Percentiles rank a stretch among this genome's conserved stretches.
Evolutionary conservation across 2,888 invertebrate species (phyloP).

Genomic region (Calephelis perditalis): DNA sequence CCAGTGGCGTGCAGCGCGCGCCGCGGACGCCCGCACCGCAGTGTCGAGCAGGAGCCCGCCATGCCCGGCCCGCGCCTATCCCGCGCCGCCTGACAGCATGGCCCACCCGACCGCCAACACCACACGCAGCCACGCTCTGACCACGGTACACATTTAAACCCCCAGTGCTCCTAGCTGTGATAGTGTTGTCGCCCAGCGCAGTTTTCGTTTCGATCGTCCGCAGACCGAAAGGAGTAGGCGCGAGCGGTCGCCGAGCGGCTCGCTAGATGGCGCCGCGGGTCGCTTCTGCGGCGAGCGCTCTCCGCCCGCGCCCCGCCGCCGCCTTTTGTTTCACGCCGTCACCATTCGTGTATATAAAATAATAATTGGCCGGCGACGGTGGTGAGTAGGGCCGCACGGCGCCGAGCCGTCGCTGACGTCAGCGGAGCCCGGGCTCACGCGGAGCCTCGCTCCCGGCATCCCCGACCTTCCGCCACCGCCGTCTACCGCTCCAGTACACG

Average conservation of each 20-base stretch:
- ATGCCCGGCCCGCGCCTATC: constrained; percentile 76
- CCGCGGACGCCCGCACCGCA: constrained; percentile 76
- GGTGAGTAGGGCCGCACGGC: constrained; percentile 63
- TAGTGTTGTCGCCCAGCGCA: constrained; percentile 59
- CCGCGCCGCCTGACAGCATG: constrained; percentile 78
- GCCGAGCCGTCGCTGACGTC: constrained; percentile 74
- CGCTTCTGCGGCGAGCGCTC: constrained; percentile 75
- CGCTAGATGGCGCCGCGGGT: constrained; percentile 73
- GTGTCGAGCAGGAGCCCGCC: constrained; percentile 75
- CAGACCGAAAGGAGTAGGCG: constrained; percentile 67
- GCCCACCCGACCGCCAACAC: constrained; percentile 74
- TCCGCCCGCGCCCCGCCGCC: constrained; percentile 68
- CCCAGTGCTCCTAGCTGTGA: constrained; percentile 49
- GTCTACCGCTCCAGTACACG: constrained; percentile 60
- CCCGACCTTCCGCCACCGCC: constrained; percentile 71
- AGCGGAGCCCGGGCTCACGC: constrained; percentile 66
- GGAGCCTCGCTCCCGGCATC: constrained; percentile 62
- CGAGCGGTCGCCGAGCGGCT: constrained; percentile 67
- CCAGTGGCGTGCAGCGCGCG: constrained; percentile 76
- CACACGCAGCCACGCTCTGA: constrained; percentile 78
- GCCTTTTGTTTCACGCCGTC: constrained; percentile 67
- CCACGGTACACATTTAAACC: constrained; percentile 60
- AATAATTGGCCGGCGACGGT: constrained; percentile 69
- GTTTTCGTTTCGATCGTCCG: constrained; percentile 74
- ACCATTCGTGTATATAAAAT: constrained; percentile 67